Percentiles rank a stretch among this genome's conserved stretches.
phyloP scores from a whole-genome alignment of 1,140 invertebrate genomes.

The Drosophila lowei region DNA sequence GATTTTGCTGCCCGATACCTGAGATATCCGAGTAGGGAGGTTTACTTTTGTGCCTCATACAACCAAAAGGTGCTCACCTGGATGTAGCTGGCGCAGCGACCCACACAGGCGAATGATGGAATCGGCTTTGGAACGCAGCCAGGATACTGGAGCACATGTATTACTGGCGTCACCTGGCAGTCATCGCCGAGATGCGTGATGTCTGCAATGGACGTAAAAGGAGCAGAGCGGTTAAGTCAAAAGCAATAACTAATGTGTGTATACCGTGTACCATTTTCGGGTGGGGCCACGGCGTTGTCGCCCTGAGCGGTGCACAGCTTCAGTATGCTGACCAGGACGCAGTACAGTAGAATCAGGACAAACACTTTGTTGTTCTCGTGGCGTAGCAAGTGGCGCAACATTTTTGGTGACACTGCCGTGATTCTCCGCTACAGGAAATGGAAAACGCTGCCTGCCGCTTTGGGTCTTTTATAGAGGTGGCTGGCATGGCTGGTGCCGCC shows the following conservation, averaged over 20 bases:
- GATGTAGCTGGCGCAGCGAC: conserved; percentile 94
- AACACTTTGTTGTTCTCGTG: conserved; percentile 66
- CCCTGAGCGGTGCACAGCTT: conserved; percentile 67
- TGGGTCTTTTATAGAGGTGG: conserved; percentile 52
- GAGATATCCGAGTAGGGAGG: neutral
- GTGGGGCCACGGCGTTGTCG: conserved; percentile 52
- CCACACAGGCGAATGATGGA: conserved; percentile 95
- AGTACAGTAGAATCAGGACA: conserved; percentile 63
- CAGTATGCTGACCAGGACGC: conserved; percentile 62
- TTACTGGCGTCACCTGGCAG: conserved; percentile 95
- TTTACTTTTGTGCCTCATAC: neutral
- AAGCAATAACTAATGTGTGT: neutral
- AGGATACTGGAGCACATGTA: conserved; percentile 95
- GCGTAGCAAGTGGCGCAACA: conserved; percentile 63
- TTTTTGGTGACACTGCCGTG: conserved; percentile 37
- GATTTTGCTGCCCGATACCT: conserved; percentile 97
- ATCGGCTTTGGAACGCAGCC: conserved; percentile 96
- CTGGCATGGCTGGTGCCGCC: neutral
- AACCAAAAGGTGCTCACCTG: conserved; percentile 86
- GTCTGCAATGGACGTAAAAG: conserved; percentile 41
- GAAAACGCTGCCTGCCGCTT: conserved; percentile 37
- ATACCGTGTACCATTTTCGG: conserved; percentile 54
- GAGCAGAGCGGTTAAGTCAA: neutral
- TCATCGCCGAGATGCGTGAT: conserved; percentile 87
- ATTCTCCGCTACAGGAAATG: conserved; percentile 49